phyloP scores from a whole-genome alignment of 2,113 vertebrate genomes.

The Gasterosteus aculeatus region DNA sequence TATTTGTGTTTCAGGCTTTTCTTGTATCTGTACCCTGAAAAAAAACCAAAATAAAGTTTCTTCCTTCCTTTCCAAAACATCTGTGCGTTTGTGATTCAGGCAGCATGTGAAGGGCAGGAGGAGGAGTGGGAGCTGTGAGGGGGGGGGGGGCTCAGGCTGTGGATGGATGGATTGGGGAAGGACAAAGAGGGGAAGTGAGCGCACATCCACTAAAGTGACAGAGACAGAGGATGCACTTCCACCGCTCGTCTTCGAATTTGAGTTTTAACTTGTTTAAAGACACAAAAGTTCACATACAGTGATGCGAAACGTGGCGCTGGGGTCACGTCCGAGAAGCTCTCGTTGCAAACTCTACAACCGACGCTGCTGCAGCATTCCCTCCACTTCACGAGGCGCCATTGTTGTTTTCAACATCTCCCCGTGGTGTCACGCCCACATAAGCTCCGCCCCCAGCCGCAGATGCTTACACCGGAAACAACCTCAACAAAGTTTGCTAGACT shows the following conservation, averaged over 20 bases:
- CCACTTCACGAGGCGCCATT: too few relatives aligned
- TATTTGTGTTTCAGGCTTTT: neutral
- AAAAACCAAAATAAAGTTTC: too few relatives aligned
- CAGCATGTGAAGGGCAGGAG: neutral
- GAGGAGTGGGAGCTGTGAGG: conserved; percentile 29
- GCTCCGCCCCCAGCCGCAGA: too few relatives aligned
- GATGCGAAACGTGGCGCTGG: too few relatives aligned
- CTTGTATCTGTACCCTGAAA: neutral
- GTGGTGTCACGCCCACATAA: too few relatives aligned
- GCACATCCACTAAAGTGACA: conserved; percentile 40
- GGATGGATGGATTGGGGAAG: conserved; percentile 38
- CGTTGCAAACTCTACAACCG: too few relatives aligned
- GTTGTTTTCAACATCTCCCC: too few relatives aligned
- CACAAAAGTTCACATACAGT: too few relatives aligned
- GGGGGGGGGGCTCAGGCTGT: neutral
- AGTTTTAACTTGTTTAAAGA: neutral
- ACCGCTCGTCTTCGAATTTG: conserved; percentile 13
- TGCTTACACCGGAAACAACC: neutral
- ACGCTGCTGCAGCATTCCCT: too few relatives aligned
- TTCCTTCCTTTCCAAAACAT: neutral
- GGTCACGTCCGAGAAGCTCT: too few relatives aligned
- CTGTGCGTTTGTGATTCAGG: neutral
- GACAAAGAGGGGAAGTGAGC: conserved; percentile 25
- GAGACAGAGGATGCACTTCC: neutral
- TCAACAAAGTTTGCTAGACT: neutral